Percentiles rank a stretch among this genome's conserved stretches.
phyloP scores from a whole-genome alignment of 1,140 invertebrate genomes.

The Eumaeus atala region DNA sequence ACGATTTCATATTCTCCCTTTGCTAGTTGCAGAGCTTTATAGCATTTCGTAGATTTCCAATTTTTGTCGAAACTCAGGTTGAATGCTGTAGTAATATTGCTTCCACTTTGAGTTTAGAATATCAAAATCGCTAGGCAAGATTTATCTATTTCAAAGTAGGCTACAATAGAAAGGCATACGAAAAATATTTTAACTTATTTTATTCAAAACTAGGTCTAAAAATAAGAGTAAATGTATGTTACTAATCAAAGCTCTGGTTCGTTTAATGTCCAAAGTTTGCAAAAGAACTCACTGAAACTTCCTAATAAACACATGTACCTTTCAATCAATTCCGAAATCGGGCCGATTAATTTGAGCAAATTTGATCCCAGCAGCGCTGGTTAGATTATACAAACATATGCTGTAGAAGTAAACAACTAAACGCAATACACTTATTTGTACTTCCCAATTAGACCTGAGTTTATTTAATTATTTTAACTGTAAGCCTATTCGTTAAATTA shows the following conservation, averaged over 20 bases:
- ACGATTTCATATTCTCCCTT: background rate
- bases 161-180: no score
- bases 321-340: conserved; percentile 25
- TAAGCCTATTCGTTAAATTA: no score
- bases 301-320: conserved; percentile 20
- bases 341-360: conserved; percentile 26
- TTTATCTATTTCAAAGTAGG: no score
- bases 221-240: no score
- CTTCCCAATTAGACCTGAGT: no score
- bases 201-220: no score
- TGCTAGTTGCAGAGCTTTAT: background rate
- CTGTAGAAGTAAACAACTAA: background rate
- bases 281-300: conserved; percentile 18
- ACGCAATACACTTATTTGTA: background rate
- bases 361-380: conserved; percentile 11
- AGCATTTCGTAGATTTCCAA: background rate
- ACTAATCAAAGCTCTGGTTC: no score
- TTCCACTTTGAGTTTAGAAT: background rate
- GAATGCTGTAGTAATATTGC: conserved; percentile 3
- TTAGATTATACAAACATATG: conserved; percentile 12
- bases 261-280: no score
- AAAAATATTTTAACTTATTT: no score
- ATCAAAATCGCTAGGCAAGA: no score
- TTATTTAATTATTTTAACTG: no score
- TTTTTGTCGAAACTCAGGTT: conserved; percentile 2